These are phyloP conservation scores for Megaptera novaeangliae DNA, from an alignment of 2,113 vertebrate genomes.

Conservation along the genomic window DNA sequence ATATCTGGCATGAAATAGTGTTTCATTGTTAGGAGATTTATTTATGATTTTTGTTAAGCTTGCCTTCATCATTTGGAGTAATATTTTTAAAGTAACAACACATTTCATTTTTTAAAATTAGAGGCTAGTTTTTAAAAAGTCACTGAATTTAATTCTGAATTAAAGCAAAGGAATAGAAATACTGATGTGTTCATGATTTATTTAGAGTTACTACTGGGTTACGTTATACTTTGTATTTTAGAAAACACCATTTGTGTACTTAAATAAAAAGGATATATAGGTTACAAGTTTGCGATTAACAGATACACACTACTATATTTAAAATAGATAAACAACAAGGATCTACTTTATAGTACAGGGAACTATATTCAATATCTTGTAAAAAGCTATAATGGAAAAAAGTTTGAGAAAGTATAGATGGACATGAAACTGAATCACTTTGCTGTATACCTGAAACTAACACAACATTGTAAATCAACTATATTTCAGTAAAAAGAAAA, in stretches of 20 bases:
- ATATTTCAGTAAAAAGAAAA: neutral
- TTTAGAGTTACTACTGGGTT: constrained; percentile 6
- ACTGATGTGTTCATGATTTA: neutral
- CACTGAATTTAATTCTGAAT: constrained; percentile 41
- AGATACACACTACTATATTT: neutral
- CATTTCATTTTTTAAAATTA: neutral
- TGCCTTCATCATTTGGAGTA: neutral
- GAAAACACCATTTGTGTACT: neutral
- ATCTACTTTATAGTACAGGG: neutral
- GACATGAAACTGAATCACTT: neutral
- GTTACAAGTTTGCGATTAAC: neutral
- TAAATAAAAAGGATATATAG: constrained; percentile 21
- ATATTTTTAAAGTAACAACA: constrained; percentile 11
- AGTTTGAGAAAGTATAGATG: neutral
- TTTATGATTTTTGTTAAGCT: constrained; percentile 8
- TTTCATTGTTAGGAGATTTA: constrained; percentile 13
- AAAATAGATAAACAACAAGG: neutral
- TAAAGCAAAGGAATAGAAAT: constrained; percentile 39
- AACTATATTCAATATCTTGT: neutral
- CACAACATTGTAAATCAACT: neutral
- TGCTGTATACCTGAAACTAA: neutral
- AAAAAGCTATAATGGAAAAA: neutral
- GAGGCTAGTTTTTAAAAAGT: constrained; percentile 24
- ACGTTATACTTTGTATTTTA: constrained; percentile 31
- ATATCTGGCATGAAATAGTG: neutral